A percentile compares a stretch with the other conserved stretches of the same genome.
Evolutionary conservation across 2,888 invertebrate genomes (phyloP).

Genomic region (Melanostoma mellinum): DNA sequence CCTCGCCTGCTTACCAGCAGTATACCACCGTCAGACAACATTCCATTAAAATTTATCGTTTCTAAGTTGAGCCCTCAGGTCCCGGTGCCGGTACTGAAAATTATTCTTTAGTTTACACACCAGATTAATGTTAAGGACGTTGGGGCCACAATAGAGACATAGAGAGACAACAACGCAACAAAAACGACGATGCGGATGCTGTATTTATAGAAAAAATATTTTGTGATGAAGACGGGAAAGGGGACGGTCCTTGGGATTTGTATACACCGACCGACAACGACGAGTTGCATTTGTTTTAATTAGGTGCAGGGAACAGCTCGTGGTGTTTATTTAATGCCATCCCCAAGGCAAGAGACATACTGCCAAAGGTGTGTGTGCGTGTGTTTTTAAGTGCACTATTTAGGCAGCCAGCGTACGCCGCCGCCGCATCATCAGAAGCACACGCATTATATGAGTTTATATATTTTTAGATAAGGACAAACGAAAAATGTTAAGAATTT

Average conservation of each 20-base stretch:
- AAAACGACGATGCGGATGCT: constrained; percentile 23
- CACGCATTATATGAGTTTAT: constrained; percentile 40
- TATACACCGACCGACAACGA: constrained; percentile 25
- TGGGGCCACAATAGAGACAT: constrained; percentile 31
- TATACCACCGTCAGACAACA: constrained; percentile 48
- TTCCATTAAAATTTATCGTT: constrained; percentile 65
- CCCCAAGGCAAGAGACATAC: constrained; percentile 51
- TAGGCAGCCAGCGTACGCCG: constrained; percentile 38
- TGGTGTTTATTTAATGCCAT: constrained; percentile 61
- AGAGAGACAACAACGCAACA: neutral
- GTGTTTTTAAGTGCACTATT: constrained; percentile 67
- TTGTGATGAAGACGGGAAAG: constrained; percentile 23
- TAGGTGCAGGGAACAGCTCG: constrained; percentile 58
- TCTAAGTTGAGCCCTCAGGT: constrained; percentile 55
- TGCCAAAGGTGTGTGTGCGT: constrained; percentile 48
- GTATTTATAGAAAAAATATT: constrained; percentile 48
- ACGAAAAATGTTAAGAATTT: constrained; percentile 45
- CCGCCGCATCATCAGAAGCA: constrained; percentile 41
- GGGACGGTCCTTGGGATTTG: constrained; percentile 32
- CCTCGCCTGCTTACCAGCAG: constrained; percentile 54
- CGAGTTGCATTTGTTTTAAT: constrained; percentile 69
- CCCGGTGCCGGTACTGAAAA: constrained; percentile 27
- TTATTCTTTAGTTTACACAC: constrained; percentile 56
- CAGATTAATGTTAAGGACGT: constrained; percentile 66
- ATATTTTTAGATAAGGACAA: constrained; percentile 70